phyloP scores from a whole-genome alignment of 2,113 vertebrate species.

The Litocranius walleri region DNA sequence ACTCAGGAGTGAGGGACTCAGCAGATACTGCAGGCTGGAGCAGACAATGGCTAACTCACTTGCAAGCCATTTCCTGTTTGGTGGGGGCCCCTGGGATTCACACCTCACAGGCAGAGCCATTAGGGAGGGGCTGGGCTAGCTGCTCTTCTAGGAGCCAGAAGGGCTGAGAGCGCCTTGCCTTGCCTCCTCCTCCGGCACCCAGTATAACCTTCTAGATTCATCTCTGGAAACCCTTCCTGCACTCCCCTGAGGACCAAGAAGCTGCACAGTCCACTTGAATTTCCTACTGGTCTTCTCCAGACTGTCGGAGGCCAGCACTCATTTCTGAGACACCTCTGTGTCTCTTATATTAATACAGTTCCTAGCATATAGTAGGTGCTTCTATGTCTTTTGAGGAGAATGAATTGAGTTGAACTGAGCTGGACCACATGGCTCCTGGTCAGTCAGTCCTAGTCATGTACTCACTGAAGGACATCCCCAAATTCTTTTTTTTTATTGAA shows the following conservation, averaged over 20 bases:
- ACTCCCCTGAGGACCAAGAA: not conserved
- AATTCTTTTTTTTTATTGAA: not conserved
- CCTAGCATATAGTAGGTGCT: not conserved
- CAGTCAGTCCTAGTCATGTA: not conserved
- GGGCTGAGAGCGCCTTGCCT: rapidly evolving
- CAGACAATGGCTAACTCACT: not conserved
- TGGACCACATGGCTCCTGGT: not conserved
- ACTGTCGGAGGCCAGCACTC: not conserved
- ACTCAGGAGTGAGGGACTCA: not conserved
- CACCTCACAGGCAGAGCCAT: not conserved
- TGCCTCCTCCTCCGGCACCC: not conserved
- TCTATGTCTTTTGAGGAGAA: not conserved
- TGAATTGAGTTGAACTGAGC: not conserved
- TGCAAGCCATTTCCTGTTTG: not conserved
- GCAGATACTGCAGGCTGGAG: not conserved
- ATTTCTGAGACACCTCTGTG: not conserved
- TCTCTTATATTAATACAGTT: not conserved
- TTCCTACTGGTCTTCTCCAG: not conserved
- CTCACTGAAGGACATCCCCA: not conserved
- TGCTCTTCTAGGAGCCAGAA: not conserved
- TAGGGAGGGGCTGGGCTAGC: not conserved
- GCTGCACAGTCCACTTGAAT: not conserved
- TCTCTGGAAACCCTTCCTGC: not conserved
- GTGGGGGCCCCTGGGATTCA: not conserved
- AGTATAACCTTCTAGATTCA: not conserved